Conservation (phyloP, 2,888 invertebrate genomes). For the Cremastinae sp. region DNA sequence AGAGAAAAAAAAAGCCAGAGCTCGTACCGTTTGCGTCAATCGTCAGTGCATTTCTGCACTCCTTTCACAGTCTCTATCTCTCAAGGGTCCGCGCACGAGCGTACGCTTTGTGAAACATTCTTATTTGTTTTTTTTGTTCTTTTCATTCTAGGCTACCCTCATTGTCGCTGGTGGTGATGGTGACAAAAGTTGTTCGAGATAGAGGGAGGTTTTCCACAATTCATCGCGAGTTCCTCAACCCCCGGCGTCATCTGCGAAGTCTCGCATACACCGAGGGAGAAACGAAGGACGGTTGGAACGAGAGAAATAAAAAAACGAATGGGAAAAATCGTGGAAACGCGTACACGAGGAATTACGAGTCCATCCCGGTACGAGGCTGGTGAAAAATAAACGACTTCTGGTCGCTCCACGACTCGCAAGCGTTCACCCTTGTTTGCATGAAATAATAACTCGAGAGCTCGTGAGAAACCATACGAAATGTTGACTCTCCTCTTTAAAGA, state of each 20-base stretch:
- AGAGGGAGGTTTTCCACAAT: conserved; percentile 3
- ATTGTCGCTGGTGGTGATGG: conserved; percentile 28
- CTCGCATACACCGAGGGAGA: not conserved
- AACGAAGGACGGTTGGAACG: too few species aligned
- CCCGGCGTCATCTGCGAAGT: conserved; percentile 6
- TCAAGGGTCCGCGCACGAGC: conserved; percentile 10
- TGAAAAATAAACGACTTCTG: conserved; percentile 46
- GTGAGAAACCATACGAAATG: not conserved
- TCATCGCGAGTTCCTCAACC: conserved; percentile 15
- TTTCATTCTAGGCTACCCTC: conserved; percentile 29
- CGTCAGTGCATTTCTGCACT: conserved; percentile 19
- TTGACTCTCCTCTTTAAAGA: not conserved
- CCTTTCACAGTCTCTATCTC: not conserved
- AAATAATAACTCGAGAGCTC: not conserved
- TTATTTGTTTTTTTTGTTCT: conserved; percentile 22
- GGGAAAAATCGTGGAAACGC: conserved; percentile 36
- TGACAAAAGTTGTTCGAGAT: conserved; percentile 9
- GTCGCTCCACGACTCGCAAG: not conserved
- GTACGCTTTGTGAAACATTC: conserved; percentile 27
- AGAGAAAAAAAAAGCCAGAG: not conserved
- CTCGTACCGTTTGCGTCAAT: conserved; percentile 29
- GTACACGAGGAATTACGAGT: conserved; percentile 25
- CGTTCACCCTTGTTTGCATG: conserved; percentile 29
- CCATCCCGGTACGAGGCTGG: conserved; percentile 33
- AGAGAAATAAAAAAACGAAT: conserved; percentile 3